Evolutionary conservation across 92 coral and sea anemone species (phyloP).

Genomic region (Zoanthus sociatus): DNA sequence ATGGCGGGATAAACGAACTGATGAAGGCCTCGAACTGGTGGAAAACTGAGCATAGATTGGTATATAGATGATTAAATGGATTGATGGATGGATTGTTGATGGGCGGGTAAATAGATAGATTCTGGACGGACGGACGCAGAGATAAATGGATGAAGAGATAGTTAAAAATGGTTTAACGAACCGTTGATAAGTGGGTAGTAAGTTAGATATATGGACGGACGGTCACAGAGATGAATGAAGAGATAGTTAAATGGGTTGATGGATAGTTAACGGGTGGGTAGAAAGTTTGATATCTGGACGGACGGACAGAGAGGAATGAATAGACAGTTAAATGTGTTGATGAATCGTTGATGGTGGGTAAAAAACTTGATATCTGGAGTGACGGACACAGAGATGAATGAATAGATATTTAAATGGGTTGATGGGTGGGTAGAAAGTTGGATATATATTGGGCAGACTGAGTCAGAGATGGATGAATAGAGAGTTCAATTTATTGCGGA

Average conservation of each 20-base stretch:
- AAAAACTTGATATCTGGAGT: no score
- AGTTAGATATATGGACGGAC: not conserved
- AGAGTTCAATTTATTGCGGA: not conserved
- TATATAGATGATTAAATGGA: not conserved
- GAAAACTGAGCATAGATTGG: not conserved
- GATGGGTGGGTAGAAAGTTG: not conserved
- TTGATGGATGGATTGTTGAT: not conserved
- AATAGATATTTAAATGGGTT: not conserved
- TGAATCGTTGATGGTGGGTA: no score
- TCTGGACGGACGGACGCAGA: not conserved
- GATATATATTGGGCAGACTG: not conserved
- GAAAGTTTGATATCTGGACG: no score
- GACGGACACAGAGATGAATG: not conserved
- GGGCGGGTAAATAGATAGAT: no score
- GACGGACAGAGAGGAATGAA: not conserved
- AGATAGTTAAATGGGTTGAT: not conserved
- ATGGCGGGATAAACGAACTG: no score
- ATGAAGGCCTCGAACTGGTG: no score
- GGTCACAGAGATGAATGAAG: not conserved
- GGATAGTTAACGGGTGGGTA: no score
- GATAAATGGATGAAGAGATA: not conserved
- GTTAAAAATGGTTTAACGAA: not conserved
- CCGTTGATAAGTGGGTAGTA: no score
- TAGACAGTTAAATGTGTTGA: not conserved
- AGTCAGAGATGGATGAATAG: not conserved